Evolutionary conservation across 2,888 invertebrate genomes (phyloP).

Genomic region (Deilephila porcellus): DNA sequence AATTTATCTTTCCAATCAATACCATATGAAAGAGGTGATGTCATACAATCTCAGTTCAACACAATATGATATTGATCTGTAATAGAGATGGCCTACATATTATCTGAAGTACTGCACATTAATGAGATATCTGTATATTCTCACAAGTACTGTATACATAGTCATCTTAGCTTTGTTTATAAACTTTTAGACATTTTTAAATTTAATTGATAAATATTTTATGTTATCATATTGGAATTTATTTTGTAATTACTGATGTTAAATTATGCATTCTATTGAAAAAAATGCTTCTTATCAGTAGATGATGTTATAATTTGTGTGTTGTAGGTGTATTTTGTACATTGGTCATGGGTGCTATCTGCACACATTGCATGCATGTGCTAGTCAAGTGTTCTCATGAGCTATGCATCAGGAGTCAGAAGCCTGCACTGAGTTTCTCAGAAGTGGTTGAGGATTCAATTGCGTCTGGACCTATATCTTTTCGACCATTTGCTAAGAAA

Average conservation of each 20-base stretch:
- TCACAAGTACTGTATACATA: too few relatives aligned
- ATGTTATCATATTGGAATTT: background rate
- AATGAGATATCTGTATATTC: too few relatives aligned
- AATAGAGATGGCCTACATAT: background rate
- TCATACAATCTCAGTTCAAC: background rate
- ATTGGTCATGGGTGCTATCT: conserved; percentile 92
- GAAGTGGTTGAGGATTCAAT: conserved; percentile 92
- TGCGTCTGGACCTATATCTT: conserved; percentile 87
- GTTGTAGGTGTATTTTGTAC: conserved; percentile 90
- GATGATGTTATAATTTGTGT: conserved; percentile 15
- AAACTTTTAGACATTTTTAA: background rate
- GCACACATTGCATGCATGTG: conserved; percentile 97
- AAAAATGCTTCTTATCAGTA: too few relatives aligned
- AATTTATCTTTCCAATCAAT: background rate
- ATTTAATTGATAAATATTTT: background rate
- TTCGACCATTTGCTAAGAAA: conserved; percentile 86
- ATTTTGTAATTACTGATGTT: background rate
- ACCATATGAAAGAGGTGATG: background rate
- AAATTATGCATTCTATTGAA: too few relatives aligned
- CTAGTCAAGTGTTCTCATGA: conserved; percentile 90
- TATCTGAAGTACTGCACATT: background rate
- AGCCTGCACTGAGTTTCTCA: conserved; percentile 90
- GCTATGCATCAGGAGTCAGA: conserved; percentile 87
- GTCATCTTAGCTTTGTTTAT: too few relatives aligned
- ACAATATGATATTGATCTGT: background rate